Base-by-base conservation (phyloP, 1,140 invertebrate genomes). In the Leptinotarsa undecemlineata region DNA sequence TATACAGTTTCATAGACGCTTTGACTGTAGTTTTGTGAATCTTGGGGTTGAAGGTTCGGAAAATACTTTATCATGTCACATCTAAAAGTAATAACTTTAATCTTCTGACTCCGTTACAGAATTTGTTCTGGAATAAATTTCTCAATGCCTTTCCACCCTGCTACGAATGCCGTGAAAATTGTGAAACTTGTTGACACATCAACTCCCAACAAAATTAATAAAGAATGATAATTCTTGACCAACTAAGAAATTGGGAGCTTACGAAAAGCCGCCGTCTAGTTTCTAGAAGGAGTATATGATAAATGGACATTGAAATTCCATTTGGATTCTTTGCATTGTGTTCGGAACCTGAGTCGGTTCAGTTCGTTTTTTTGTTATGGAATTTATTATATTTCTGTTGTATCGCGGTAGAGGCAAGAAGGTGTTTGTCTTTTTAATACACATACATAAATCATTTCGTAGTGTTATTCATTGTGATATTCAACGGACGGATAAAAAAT, bases 371-470 rank as follows among this genome's bases (percentile, higher is more conserved):
- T 70, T 70, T 70, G 51, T 60, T 48, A 70, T 70, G 57, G 57
- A 70, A 70, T 70, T 70, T 70, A 70, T 70, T 70, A 70, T 70
- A 42, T 70, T 48, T 70, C 23, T 70, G n/a, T 70, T 70, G 68
- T 60, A 70, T 21, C 68, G 33, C 68, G 68, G 48, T 70, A 48
- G 68, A 70, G 68, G 68, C 26, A 48, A 70, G 68, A 70, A 48
- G 57, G 19, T 70, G 68, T 70, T 70, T 70, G 68, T 70, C 68
- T 70, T 70, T 70, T 70, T 70, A 70, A 70, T 70, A 70, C 68
- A 26, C 11, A 20, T n/a, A 57, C 68, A 70, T 70, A 70, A 70
- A 70, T 70, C 68, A 70, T 70, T 60, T 47, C n/a, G 33, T 48
- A 70, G 47, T 70, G 15, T 48, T 70, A 60, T 70, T 70, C 48